Evolutionary conservation across 1,140 invertebrate species (phyloP).

Genomic region (Papilio polyxenes): DNA sequence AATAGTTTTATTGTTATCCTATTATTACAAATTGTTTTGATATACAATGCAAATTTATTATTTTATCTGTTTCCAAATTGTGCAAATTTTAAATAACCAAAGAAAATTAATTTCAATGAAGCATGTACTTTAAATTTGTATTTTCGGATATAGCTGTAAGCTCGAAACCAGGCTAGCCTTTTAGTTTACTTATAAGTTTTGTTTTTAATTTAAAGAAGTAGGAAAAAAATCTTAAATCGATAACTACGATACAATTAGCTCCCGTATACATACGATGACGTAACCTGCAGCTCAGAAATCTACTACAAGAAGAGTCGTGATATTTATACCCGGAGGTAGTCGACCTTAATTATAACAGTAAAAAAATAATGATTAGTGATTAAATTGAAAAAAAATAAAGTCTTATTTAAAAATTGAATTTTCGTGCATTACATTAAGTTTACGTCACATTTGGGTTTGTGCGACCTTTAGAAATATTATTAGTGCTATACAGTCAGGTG

Average conservation of each 20-base stretch:
- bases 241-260: not conserved
- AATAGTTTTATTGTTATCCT: not conserved
- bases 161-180: not conserved
- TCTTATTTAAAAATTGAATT: not conserved
- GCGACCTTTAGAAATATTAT: not conserved
- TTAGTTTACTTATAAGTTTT: not conserved
- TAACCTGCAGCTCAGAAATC: not conserved
- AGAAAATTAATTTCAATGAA: too few relatives aligned
- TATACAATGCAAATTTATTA: not conserved
- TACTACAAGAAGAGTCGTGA: not conserved
- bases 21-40: conserved; percentile 1
- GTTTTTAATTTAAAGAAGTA: not conserved
- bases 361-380: conserved; percentile 2
- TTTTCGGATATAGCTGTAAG: not conserved
- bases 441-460: not conserved
- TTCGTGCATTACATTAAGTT: not conserved
- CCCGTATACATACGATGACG: not conserved
- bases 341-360: conserved; percentile 2
- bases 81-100: not conserved
- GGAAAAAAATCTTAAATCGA: too few relatives aligned
- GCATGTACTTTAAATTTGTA: too few relatives aligned
- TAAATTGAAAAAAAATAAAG: not conserved
- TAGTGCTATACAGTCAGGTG: not conserved
- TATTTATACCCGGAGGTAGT: not conserved
- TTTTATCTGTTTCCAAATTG: not conserved